Evolutionary conservation across 2,797 vertebrate genomes (phyloP), one percentile per base, ranked within the genome.

Genomic region (Lophotriccus pileatus): DNA sequence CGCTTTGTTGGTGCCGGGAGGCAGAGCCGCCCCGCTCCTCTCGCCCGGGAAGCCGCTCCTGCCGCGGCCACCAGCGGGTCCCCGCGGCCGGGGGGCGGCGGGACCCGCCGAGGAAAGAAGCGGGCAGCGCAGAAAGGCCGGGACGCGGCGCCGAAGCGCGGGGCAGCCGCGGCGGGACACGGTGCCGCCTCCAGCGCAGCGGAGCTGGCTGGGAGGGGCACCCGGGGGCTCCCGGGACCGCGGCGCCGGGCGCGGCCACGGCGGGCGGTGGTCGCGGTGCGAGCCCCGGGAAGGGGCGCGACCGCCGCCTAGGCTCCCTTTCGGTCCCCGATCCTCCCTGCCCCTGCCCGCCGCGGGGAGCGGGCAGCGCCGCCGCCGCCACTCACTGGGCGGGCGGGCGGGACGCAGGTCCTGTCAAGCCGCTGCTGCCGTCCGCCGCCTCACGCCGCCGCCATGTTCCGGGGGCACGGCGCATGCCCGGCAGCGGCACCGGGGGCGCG

Each of bases 391-490:
- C 41, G 28, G 34, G 46, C 46, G 25, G 36, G n/a, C 14, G 56
- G 79, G 72, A 55, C 39, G 52, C 21, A 22, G 9, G 13, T 63
- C 34, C 94, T 93, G 94, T 96, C 96, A 95, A 93, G 93, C 76
- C 24, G 63, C 84, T 69, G 24, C 92, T 75, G 41, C 85, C 67
- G 23, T 90, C 84, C 70, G 91, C 76, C 36, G 75, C 89, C 67
- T 90, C 92, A 92, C 79, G 93, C 96, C 86, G 95, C 97, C 97
- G 97, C 98, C 98, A 98, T 97, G 78, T 98, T 98, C 95, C 88
- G 95, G 97, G 94, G 97, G 96, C 97, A 96, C 87, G 89, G 98
- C 97, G 97, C 98, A 97, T 97, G 97, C 97, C 97, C 96, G 96
- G 95, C 96, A 97, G 96, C 95, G 64, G 96, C 85, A 50, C 89